These are phyloP conservation scores for Zaprionus lineosus DNA, from an alignment of 2,888 invertebrate genomes.

Conservation along the genomic window DNA sequence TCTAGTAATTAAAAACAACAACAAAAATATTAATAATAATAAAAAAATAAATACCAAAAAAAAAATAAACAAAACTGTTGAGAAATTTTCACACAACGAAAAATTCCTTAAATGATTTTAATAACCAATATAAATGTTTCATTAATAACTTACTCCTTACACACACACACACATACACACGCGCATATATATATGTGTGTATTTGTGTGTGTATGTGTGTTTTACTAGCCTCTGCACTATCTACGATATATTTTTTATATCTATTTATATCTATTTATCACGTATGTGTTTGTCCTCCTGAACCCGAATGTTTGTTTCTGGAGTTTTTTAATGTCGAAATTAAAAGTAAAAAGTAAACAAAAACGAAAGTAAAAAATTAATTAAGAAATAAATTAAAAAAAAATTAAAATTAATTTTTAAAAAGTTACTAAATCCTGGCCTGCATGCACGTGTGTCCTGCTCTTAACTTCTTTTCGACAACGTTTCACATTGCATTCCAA, in stretches of 20 bases:
- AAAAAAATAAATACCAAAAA: constrained; percentile 34
- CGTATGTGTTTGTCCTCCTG: constrained; percentile 65
- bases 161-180: constrained; percentile 29
- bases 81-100: neutral
- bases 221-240: constrained; percentile 70
- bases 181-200: too few relatives aligned
- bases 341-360: neutral
- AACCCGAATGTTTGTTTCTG: constrained; percentile 22
- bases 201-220: too few relatives aligned
- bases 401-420: constrained; percentile 7
- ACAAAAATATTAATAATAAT: too few relatives aligned
- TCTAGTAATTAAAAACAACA: constrained; percentile 55
- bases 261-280: constrained; percentile 25
- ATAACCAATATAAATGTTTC: constrained; percentile 76
- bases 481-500: constrained; percentile 35
- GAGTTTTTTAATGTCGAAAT: neutral
- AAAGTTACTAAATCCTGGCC: constrained; percentile 67
- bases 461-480: constrained; percentile 31
- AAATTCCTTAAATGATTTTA: constrained; percentile 45
- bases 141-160: constrained; percentile 59
- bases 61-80: constrained; percentile 4
- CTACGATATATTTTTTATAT: constrained; percentile 36
- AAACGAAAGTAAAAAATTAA: neutral
- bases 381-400: neutral
- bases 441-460: constrained; percentile 61